Conservation (phyloP, 2,888 invertebrate genomes). For the Drosophila sordidula region DNA sequence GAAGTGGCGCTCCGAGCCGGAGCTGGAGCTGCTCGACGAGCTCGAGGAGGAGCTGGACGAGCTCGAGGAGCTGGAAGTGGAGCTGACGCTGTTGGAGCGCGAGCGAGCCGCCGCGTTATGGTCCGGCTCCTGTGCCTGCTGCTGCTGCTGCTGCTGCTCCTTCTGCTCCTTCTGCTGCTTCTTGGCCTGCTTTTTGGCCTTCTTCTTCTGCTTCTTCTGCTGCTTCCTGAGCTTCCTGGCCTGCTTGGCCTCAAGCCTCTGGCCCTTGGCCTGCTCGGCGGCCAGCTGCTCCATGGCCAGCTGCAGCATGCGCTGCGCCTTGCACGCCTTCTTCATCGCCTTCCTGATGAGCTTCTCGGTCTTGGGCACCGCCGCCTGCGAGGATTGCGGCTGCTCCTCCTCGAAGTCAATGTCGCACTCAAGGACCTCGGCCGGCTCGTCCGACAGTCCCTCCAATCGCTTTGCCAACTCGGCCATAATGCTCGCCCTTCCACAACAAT, state of each 20-base stretch:
- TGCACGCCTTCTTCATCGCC: slow-evolving; percentile 66
- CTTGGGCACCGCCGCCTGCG: slow-evolving; percentile 5
- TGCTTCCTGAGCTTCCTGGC: slow-evolving; percentile 37
- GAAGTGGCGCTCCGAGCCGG: slow-evolving; percentile 22
- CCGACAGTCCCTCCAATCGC: slow-evolving; percentile 12
- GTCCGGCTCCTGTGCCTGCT: neutral
- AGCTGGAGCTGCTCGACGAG: slow-evolving; percentile 48
- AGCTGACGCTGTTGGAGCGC: slow-evolving; percentile 59
- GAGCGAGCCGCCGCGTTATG: slow-evolving; percentile 20
- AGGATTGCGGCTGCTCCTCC: slow-evolving; percentile 30
- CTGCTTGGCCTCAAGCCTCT: slow-evolving; percentile 6
- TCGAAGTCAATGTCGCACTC: slow-evolving; percentile 44
- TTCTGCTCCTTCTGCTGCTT: slow-evolving; percentile 31
- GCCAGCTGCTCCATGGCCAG: slow-evolving; percentile 51
- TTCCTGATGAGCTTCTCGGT: slow-evolving; percentile 28
- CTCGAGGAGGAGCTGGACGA: slow-evolving; percentile 50
- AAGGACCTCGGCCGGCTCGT: slow-evolving; percentile 40
- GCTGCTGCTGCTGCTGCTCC: neutral
- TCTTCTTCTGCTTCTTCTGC: slow-evolving; percentile 54
- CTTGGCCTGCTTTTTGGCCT: slow-evolving; percentile 40
- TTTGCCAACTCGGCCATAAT: slow-evolving; percentile 55
- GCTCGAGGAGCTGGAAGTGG: slow-evolving; percentile 52
- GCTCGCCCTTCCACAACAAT: neutral
- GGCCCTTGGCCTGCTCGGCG: slow-evolving; percentile 27
- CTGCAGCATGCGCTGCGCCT: slow-evolving; percentile 63